These are phyloP conservation scores for Magallana nippona DNA, from an alignment of 2,888 invertebrate species.

Conservation along the genomic window DNA sequence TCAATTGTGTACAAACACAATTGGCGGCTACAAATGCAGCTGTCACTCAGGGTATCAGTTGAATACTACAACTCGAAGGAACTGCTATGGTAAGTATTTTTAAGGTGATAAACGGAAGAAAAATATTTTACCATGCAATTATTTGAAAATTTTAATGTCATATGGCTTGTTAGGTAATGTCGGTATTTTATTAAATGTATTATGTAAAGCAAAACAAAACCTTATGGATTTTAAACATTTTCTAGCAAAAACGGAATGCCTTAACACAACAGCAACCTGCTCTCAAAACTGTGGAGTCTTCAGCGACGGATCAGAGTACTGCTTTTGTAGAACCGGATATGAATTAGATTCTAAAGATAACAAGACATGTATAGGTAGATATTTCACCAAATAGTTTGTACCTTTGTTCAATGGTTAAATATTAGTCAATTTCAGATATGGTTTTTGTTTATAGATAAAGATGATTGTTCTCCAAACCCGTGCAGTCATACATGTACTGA, in stretches of 20 bases:
- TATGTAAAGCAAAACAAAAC: too few relatives aligned
- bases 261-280: constrained; percentile 35
- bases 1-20: constrained; percentile 42
- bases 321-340: constrained; percentile 32
- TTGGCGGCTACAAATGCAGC: constrained; percentile 45
- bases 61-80: not conserved
- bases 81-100: not conserved
- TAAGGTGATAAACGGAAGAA: not conserved
- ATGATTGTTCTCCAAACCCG: constrained; percentile 60
- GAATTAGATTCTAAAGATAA: constrained; percentile 12
- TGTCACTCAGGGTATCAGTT: constrained; percentile 41
- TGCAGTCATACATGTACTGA: constrained; percentile 61
- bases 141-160: too few relatives aligned
- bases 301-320: constrained; percentile 35
- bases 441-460: constrained; percentile 57
- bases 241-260: constrained; percentile 33
- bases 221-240: not conserved
- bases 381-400: not conserved
- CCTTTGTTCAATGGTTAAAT: not conserved
- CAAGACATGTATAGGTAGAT: not conserved
- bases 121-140: not conserved
- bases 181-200: too few relatives aligned
- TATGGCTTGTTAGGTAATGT: too few relatives aligned
- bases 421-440: not conserved
- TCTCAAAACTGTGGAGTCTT: constrained; percentile 35